Percentiles rank a stretch among this genome's conserved stretches.
Evolutionary conservation across 2,113 vertebrate species (phyloP).

Genomic region (Muntiacus muntjak): DNA sequence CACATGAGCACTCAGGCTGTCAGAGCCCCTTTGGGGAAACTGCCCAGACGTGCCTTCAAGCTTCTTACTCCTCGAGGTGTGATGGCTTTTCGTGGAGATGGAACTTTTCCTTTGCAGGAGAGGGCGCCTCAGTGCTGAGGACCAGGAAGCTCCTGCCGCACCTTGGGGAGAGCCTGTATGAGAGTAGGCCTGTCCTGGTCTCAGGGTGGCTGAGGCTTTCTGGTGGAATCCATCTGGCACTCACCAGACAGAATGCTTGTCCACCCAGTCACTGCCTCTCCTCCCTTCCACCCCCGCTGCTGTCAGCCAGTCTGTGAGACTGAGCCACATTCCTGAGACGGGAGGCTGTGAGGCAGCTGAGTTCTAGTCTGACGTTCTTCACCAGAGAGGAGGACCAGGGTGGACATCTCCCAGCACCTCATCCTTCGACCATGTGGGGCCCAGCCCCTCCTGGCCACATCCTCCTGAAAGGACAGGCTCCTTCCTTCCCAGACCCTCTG

Average conservation of each 20-base stretch:
- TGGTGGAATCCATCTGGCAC: not conserved
- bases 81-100: not conserved
- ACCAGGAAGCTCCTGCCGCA: not conserved
- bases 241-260: not conserved
- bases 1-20: not conserved
- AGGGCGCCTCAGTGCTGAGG: not conserved
- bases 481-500: not conserved
- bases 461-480: not conserved
- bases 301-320: not conserved
- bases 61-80: not conserved
- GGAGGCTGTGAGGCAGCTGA: not conserved
- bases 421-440: not conserved
- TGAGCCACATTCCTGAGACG: not conserved
- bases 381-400: not conserved
- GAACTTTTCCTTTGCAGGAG: not conserved
- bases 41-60: not conserved
- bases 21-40: not conserved
- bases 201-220: not conserved
- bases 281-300: not conserved
- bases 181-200: not conserved
- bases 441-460: not conserved
- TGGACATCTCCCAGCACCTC: not conserved
- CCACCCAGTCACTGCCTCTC: not conserved
- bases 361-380: not conserved
- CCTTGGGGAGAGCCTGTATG: not conserved